Evolutionary conservation across 1,140 invertebrate species (phyloP), one percentile per base, ranked within the genome.

Genomic region (Megalonaias nervosa): DNA sequence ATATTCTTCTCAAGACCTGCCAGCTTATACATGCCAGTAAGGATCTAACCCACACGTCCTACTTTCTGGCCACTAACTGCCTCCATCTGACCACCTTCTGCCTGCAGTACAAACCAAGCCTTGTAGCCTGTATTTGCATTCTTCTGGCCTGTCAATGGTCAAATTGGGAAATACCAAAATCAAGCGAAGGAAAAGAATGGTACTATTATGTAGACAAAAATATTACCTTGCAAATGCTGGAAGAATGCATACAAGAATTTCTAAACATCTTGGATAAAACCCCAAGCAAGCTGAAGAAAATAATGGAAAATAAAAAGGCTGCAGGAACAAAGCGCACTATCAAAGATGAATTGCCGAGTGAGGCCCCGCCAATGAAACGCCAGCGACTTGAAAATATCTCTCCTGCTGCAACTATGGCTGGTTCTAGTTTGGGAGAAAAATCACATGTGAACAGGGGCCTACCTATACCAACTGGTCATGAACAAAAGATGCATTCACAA

Each of bases 51-150:
- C 97, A 99, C 92, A 98, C 97, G 59, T 98, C 97, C 0, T 99
- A 99, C 92, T 98, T 98, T 91, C 96, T 99, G 95, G 97, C 98
- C 80, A 98, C 97, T 64, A 99, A 98, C 92, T 96, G 97, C 91
- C 92, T 99, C 48, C 97, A 99, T 91, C 92, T 99, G 86, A 99
- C 98, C 9, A 98, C 96, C 23, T 98, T 99, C 96, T 99, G 96
- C 92, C 93, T 99, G 65, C 96, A 97, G 91, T 98, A 98, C 88
- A 95, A 95, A 86, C 97, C 97, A 17, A 98, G 97, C 0, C 95
- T 98, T 59, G 97, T 99, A 38, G 97, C 97, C 26, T 99, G 97
- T 91, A 97, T 99, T 89, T 99, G 97, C 90, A 98, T 99, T 89
- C 96, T 99, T 91, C 92, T 99, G 19, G 97, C 97, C 4, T 97